Conservation (phyloP, 2,888 invertebrate species). For the Pecten maximus region DNA sequence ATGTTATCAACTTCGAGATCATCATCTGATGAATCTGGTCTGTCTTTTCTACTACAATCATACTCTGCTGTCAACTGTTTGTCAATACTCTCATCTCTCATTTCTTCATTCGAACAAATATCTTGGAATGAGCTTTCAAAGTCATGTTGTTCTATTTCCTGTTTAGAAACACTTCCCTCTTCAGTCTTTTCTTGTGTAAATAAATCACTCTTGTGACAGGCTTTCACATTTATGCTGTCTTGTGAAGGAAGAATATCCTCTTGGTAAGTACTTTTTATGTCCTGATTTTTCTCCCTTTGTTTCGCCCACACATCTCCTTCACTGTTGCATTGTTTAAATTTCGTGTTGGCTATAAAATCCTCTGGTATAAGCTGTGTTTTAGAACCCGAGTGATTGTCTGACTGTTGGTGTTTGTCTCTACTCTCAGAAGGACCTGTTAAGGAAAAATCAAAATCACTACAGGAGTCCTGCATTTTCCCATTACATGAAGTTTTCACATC, state of each 20-base stretch:
- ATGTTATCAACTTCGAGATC: constrained; percentile 26
- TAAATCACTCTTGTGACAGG: background rate
- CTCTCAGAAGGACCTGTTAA: background rate
- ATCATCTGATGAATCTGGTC: background rate
- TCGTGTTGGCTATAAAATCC: background rate
- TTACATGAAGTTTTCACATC: background rate
- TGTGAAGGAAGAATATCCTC: background rate
- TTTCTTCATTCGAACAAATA: background rate
- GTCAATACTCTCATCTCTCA: background rate
- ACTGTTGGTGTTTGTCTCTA: background rate
- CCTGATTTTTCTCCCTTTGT: background rate
- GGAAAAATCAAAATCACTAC: background rate
- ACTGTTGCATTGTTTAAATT: background rate
- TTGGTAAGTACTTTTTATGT: background rate
- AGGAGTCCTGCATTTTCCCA: background rate
- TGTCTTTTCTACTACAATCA: background rate
- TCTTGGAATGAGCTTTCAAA: background rate
- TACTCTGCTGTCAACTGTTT: background rate
- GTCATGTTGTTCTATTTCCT: background rate
- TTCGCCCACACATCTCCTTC: background rate
- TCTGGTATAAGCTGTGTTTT: background rate
- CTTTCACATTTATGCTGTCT: background rate
- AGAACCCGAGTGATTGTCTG: no score
- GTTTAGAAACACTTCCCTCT: background rate
- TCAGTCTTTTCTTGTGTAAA: background rate